Base-by-base conservation (phyloP, 1,140 invertebrate species). In the Sycophaga agraensis region DNA sequence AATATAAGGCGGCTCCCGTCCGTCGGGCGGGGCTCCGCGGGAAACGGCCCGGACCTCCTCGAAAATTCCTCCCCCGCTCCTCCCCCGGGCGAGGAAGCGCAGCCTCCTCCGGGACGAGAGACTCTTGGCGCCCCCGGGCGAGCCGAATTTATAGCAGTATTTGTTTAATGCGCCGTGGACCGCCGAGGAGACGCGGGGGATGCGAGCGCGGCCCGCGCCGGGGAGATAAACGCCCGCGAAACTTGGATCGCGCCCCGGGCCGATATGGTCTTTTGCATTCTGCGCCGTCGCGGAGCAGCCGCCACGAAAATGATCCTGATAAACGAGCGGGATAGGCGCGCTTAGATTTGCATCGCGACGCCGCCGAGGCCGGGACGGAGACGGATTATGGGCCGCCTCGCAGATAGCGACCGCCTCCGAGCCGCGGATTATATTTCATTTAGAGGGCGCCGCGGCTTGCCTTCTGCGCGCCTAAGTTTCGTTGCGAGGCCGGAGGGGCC, bases 251-350 rank as follows among this genome's bases (percentile, higher is more conserved):
- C 58, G 37, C 46, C 46, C 46, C 49, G 58, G n/a, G 51, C 58
- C 31, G 49, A n/a, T n/a, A n/a, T 60, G 28, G 53, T 60, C 40
- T 60, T 60, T 60, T 37, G 46, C 43, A 46, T 34, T 9, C 26
- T 24, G 50, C 51, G 49, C 49, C 28, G n/a, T 31, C 24, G 31
- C 19, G 8, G 24, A 8, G 14, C 17, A 21, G 35, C 31, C 28
- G 56, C 56, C 56, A 45, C 60, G 37, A 63, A 63, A 58, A 63
- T 63, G 54, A 63, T 63, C 61, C 61, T 63, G 61, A 63, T 57
- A 63, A 63, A 63, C 39, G 61, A 63, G 54, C 16, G n/a, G 60
- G 54, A 57, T 62, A 62, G 60, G 50, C 21, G 51, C 50, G 59
- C 31, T 54, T 61, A 62, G 60, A 62, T 62, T 62, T 62, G 60